phyloP scores from a whole-genome alignment of 2,888 invertebrate genomes.

The Anticlea derivata region DNA sequence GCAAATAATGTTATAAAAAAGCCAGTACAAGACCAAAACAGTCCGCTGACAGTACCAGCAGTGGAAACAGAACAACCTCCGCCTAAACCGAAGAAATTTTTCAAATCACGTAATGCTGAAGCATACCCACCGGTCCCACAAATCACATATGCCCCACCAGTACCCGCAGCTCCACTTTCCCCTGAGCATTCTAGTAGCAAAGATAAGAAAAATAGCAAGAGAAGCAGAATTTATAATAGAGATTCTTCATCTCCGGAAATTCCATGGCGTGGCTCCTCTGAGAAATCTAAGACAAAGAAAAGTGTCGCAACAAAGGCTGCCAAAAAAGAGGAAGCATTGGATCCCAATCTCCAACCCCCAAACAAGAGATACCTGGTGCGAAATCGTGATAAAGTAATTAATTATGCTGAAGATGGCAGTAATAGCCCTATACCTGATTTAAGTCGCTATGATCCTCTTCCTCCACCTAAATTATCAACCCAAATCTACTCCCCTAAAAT shows the following conservation, averaged over 20 bases:
- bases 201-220: slow-evolving; percentile 69
- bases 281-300: slow-evolving; percentile 71
- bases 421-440: slow-evolving; percentile 80
- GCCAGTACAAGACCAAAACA: slow-evolving; percentile 80
- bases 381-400: slow-evolving; percentile 85
- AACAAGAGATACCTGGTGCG: slow-evolving; percentile 80
- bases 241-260: slow-evolving; percentile 79
- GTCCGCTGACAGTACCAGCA: slow-evolving; percentile 80
- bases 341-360: slow-evolving; percentile 73
- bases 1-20: slow-evolving; percentile 69
- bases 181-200: slow-evolving; percentile 74
- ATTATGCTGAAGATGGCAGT: slow-evolving; percentile 86
- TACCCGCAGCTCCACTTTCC: slow-evolving; percentile 71
- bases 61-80: slow-evolving; percentile 80
- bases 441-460: slow-evolving; percentile 60
- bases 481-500: slow-evolving; percentile 40
- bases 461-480: slow-evolving; percentile 45
- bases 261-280: slow-evolving; percentile 72
- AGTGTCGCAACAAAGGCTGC: slow-evolving; percentile 72
- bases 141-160: slow-evolving; percentile 78
- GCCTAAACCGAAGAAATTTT: slow-evolving; percentile 94
- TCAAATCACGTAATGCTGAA: slow-evolving; percentile 92
- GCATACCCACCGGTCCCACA: slow-evolving; percentile 82
- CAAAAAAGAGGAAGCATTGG: slow-evolving; percentile 68
- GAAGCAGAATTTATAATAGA: slow-evolving; percentile 66